These are phyloP conservation scores for Sphinx pinastri DNA, from an alignment of 2,888 invertebrate genomes.

Conservation along the genomic window DNA sequence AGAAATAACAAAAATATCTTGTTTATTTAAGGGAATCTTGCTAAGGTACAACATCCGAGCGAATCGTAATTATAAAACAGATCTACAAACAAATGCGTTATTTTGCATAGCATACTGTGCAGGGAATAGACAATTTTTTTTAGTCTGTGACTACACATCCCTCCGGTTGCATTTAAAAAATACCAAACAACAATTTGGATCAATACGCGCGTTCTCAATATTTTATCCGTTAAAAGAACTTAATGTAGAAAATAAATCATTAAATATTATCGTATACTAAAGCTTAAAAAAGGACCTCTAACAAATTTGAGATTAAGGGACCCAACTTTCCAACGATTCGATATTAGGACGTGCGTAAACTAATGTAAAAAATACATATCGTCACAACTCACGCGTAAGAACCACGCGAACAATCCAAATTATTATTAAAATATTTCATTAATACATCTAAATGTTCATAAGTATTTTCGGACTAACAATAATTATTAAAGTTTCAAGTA, in stretches of 20 bases:
- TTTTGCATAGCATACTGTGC: neutral
- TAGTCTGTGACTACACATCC: neutral
- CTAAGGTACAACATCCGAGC: neutral
- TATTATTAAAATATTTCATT: neutral
- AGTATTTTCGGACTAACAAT: neutral
- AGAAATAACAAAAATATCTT: neutral
- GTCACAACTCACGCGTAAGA: too few relatives aligned
- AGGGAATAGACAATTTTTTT: neutral
- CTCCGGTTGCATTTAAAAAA: too few relatives aligned
- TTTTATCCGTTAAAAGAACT: neutral
- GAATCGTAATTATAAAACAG: neutral
- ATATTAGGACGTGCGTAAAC: neutral
- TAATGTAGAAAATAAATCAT: neutral
- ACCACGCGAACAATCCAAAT: slow-evolving; percentile 7
- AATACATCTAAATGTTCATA: neutral
- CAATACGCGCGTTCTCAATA: neutral
- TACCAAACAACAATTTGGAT: neutral
- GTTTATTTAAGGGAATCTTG: too few relatives aligned
- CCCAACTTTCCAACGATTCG: neutral
- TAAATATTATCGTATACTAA: neutral
- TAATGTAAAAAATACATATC: neutral
- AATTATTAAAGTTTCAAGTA: neutral
- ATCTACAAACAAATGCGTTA: neutral
- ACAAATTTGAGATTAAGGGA: neutral
- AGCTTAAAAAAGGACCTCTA: neutral